Conservation (phyloP, 2,113 vertebrate genomes). For the Otus sunia region DNA sequence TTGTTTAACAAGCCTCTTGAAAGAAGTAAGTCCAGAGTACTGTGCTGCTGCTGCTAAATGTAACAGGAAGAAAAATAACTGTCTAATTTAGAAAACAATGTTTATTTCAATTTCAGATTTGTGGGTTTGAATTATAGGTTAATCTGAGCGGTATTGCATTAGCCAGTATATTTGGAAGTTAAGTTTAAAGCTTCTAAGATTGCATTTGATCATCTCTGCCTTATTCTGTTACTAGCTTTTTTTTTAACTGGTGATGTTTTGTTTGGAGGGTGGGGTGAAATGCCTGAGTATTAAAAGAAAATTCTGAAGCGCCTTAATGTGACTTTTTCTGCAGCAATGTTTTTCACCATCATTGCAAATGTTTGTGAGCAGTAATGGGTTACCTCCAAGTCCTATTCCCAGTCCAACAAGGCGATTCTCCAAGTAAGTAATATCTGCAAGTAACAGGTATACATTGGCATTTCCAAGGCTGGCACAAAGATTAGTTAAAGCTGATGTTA, state of each 20-base stretch:
- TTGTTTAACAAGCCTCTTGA: neutral
- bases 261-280: neutral
- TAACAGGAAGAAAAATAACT: neutral
- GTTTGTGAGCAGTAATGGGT: slow-evolving; percentile 91
- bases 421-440: slow-evolving; percentile 68
- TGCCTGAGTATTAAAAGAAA: neutral
- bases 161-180: neutral
- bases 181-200: neutral
- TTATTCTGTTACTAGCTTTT: neutral
- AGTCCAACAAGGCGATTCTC: slow-evolving; percentile 90
- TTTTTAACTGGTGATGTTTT: neutral
- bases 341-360: slow-evolving; percentile 96
- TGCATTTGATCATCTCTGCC: neutral
- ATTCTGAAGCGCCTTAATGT: neutral
- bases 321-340: slow-evolving; percentile 80
- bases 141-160: neutral
- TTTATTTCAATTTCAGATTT: neutral
- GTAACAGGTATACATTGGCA: neutral
- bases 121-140: neutral
- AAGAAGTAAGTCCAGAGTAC: neutral
- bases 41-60: neutral
- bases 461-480: neutral
- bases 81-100: neutral
- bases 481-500: neutral
- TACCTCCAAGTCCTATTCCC: slow-evolving; percentile 88